Base-by-base conservation (phyloP, 2,888 invertebrate species). In the Lissocephala sabroskyi region DNA sequence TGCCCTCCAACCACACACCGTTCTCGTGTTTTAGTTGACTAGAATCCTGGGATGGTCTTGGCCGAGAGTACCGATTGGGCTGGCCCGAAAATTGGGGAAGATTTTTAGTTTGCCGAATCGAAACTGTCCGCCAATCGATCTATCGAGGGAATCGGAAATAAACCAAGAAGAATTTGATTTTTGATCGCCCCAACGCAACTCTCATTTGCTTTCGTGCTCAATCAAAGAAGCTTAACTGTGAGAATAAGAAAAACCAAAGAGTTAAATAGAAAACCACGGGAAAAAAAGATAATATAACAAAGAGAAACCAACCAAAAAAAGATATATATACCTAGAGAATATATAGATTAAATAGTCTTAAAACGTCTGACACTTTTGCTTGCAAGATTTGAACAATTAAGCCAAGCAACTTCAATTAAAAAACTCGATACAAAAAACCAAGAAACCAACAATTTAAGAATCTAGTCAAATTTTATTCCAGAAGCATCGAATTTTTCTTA, bases 211-310 rank as follows among this genome's bases (percentile, higher is more conserved):
- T 79, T 80, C 80, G 81, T 81, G 82, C 83, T 83, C 82, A 83
- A 82, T 80, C 78, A 79, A 81, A 82, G 78, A 83, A 83, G 83
- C 82, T 82, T 83, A 81, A 79, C 83, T 83, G 83, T 83, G 82
- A 82, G 80, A 81, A 77, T 67, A 64, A 56, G 52, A 61, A 41
- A 41, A 37, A 49, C 48, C 30, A 32, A 43, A 45, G 48, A 56
- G 53, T 28, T 19, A 16, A 71, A 61, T 45, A 59, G 60, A 41
- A 43, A 50, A 48, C 57, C 53, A 61, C 51, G 32, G 36, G 54
- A 26, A 45, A 36, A 52, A 30, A 46, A 23, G 45, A 26, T 51
- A 32, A 57, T 43, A 35, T 19, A 11, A 16, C 28, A 45, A 11
- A 13, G 18, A 45, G 37, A 37, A 35, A 42, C 48, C 32, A 49